A percentile compares a stretch with the other conserved stretches of the same genome.
phyloP scores from a whole-genome alignment of 2,888 invertebrate genomes.

The Eudemis profundana region DNA sequence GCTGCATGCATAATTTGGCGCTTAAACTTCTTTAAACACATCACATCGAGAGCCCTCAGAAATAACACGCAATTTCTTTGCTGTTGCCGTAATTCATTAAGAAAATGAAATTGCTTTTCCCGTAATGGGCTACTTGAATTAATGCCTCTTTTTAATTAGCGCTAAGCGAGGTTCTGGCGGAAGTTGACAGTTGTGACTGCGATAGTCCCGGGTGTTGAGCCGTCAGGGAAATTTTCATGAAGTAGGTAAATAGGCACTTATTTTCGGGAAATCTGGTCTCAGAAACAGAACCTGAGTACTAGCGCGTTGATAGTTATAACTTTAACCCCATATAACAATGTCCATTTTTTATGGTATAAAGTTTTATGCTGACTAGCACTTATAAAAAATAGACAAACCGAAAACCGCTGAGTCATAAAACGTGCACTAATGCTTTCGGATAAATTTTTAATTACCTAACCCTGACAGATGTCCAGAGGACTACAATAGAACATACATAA shows the following conservation, averaged over 20 bases:
- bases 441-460: too few relatives aligned
- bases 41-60: constrained; percentile 34
- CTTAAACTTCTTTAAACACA: constrained; percentile 34
- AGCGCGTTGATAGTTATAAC: too few relatives aligned
- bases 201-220: constrained; percentile 5
- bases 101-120: constrained; percentile 56
- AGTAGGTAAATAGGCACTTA: too few relatives aligned
- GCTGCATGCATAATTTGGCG: constrained; percentile 30
- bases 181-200: constrained; percentile 43
- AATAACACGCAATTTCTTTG: constrained; percentile 50
- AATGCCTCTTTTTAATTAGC: constrained; percentile 58
- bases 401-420: too few relatives aligned
- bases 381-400: too few relatives aligned
- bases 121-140: constrained; percentile 57
- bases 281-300: not conserved
- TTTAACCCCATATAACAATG: too few relatives aligned
- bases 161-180: constrained; percentile 51
- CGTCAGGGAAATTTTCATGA: not conserved
- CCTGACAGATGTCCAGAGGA: too few relatives aligned
- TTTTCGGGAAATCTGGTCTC: not conserved
- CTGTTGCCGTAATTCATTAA: constrained; percentile 55
- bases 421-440: too few relatives aligned
- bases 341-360: too few relatives aligned
- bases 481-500: too few relatives aligned
- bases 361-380: too few relatives aligned